Conservation (phyloP, 2,888 invertebrate genomes). For the Cantharis nigra region DNA sequence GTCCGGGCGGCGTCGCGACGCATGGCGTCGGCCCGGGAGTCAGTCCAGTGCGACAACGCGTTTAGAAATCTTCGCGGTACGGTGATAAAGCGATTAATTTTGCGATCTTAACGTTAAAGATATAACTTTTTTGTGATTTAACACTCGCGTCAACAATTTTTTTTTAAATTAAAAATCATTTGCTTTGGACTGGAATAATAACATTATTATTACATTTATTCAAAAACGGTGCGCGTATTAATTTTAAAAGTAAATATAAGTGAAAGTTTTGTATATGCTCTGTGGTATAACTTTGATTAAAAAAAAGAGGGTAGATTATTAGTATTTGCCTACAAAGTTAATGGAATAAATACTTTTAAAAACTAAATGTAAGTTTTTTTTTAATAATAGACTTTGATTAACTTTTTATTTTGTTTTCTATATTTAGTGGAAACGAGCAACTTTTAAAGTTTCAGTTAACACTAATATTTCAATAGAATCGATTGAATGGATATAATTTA, state of each 20-base stretch:
- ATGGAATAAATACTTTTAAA: not conserved
- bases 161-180: not conserved
- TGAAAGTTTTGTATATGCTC: not conserved
- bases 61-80: constrained; percentile 30
- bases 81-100: constrained; percentile 3
- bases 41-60: constrained; percentile 55
- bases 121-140: not conserved
- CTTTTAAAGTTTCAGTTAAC: not conserved
- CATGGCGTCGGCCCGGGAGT: constrained; percentile 62
- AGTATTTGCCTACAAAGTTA: not conserved
- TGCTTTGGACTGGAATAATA: not conserved
- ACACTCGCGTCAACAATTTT: not conserved
- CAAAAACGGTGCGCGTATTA: not conserved
- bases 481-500: not conserved
- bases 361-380: not conserved
- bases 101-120: constrained; percentile 7
- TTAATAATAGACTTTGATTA: not conserved
- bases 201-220: not conserved
- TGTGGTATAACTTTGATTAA: not conserved
- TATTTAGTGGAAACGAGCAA: not conserved
- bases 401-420: not conserved
- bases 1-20: constrained; percentile 60
- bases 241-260: not conserved
- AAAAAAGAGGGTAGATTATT: not conserved
- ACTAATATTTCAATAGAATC: not conserved